Evolutionary conservation across 2,797 vertebrate species (phyloP).

Genomic region (Ctenochaetus hawaiiensis): DNA sequence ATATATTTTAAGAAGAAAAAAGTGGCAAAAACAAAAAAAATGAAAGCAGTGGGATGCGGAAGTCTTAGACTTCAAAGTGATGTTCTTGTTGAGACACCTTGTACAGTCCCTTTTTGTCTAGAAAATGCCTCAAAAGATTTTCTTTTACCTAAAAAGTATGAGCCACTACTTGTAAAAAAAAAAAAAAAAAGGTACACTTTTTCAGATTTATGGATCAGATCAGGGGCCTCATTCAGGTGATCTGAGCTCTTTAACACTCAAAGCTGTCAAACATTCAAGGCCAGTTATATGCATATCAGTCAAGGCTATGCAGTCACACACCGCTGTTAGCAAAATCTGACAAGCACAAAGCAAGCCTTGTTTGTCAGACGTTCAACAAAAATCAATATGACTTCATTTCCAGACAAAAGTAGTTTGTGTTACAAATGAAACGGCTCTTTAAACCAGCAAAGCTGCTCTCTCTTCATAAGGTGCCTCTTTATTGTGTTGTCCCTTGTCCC

Average conservation of each 20-base stretch:
- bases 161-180: conserved; percentile 64
- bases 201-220: conserved; percentile 32
- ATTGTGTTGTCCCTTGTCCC: conserved; percentile 75
- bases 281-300: conserved; percentile 74
- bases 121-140: conserved; percentile 79
- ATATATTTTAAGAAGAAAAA: conserved; percentile 88
- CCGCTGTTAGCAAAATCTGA: conserved; percentile 64
- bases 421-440: conserved; percentile 64
- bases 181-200: conserved; percentile 25
- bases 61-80: conserved; percentile 67
- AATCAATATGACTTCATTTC: conserved; percentile 44
- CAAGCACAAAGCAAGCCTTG: conserved; percentile 76
- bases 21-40: conserved; percentile 76
- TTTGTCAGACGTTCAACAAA: conserved; percentile 40
- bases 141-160: conserved; percentile 60
- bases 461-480: conserved; percentile 83
- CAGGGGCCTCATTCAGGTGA: conserved; percentile 29
- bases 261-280: conserved; percentile 53
- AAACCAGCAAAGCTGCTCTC: conserved; percentile 82
- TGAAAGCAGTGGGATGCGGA: conserved; percentile 61
- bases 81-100: conserved; percentile 72
- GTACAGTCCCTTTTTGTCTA: conserved; percentile 77
- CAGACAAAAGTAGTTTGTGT: conserved; percentile 45
- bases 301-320: conserved; percentile 65
- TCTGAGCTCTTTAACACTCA: conserved; percentile 43